Evolutionary conservation across 2,797 vertebrate genomes (phyloP).

Genomic region (Vireo griseus): DNA sequence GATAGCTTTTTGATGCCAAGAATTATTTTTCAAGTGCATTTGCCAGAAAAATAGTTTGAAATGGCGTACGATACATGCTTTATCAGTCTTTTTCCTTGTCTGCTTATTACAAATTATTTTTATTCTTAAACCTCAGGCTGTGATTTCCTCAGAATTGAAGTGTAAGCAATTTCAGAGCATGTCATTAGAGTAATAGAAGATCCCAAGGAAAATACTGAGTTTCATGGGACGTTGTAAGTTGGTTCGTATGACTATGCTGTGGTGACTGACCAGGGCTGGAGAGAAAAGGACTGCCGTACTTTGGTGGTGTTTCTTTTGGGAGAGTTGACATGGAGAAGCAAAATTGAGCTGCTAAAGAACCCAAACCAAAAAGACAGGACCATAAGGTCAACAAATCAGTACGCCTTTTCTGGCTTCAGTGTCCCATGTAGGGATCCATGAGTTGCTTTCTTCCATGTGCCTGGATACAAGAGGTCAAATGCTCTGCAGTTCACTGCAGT

Average conservation of each 20-base stretch:
- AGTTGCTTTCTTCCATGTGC: neutral
- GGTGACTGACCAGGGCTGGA: neutral
- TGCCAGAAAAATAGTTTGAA: neutral
- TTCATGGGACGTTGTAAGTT: neutral
- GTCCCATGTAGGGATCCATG: neutral
- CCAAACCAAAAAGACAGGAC: neutral
- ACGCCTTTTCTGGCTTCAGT: neutral
- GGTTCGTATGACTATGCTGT: neutral
- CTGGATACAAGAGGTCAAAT: neutral
- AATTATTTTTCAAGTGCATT: neutral
- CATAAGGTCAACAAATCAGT: neutral
- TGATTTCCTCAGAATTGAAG: neutral
- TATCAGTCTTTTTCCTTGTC: neutral
- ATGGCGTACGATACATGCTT: neutral
- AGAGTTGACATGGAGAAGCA: neutral
- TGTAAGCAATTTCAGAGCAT: neutral
- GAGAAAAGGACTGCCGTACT: neutral
- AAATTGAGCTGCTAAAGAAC: neutral
- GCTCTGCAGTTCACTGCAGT: neutral
- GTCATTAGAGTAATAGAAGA: neutral
- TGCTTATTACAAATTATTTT: neutral
- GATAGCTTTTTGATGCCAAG: neutral
- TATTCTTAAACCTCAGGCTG: neutral
- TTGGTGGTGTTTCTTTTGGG: neutral
- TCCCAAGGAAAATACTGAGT: neutral